These are phyloP conservation scores for Pyralis farinalis DNA, from an alignment of 2,888 invertebrate species.

Conservation along the genomic window DNA sequence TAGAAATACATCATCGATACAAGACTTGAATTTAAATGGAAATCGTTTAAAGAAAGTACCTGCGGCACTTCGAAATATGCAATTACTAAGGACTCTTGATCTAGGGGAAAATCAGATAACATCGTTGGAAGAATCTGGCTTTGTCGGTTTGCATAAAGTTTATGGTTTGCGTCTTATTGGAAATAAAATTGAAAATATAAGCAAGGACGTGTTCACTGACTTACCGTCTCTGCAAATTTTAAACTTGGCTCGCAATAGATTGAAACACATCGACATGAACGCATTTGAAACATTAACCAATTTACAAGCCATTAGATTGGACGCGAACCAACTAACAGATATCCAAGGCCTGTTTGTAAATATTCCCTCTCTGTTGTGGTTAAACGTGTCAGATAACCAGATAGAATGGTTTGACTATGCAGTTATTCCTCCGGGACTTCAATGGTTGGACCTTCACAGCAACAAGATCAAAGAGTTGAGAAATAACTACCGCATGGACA, in stretches of 20 bases:
- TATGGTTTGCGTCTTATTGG: conserved; percentile 94
- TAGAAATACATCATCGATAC: conserved; percentile 93
- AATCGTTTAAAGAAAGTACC: conserved; percentile 92
- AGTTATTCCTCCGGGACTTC: conserved; percentile 89
- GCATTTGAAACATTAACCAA: conserved; percentile 90
- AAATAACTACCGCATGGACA: conserved; percentile 86
- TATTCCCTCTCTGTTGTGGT: conserved; percentile 91
- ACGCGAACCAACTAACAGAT: conserved; percentile 91
- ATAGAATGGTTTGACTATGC: conserved; percentile 94
- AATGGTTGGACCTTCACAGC: conserved; percentile 94
- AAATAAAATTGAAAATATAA: conserved; percentile 91
- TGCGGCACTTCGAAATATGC: conserved; percentile 90
- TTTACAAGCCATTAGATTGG: conserved; percentile 92
- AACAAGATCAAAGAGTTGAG: conserved; percentile 91
- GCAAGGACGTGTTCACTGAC: conserved; percentile 89
- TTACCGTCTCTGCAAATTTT: conserved; percentile 91
- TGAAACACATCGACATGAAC: conserved; percentile 88
- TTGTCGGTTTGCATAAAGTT: conserved; percentile 91
- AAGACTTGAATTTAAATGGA: conserved; percentile 94
- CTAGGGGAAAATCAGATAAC: conserved; percentile 95
- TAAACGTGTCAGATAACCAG: conserved; percentile 95
- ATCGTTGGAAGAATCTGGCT: conserved; percentile 89
- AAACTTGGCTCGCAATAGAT: conserved; percentile 93
- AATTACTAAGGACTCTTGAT: conserved; percentile 92
- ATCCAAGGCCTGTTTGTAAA: conserved; percentile 92